A percentile compares a stretch with the other conserved stretches of the same genome.
Conservation (phyloP, 2,113 vertebrate genomes). For the Ciconia boyciana region DNA sequence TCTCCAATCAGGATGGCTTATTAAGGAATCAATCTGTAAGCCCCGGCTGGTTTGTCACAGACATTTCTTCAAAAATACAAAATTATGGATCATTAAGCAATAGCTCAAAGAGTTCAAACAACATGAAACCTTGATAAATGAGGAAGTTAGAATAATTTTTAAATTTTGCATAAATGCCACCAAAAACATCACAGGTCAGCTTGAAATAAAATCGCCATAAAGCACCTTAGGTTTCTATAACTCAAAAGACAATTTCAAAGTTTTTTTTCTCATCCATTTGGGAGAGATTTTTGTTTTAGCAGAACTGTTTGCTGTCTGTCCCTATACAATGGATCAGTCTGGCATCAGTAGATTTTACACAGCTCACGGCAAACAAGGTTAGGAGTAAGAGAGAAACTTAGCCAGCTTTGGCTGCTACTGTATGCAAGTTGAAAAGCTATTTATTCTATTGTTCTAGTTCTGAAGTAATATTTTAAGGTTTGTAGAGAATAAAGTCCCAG, state of each 20-base stretch:
- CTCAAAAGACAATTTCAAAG: conserved; percentile 33
- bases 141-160: conserved; percentile 28
- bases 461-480: conserved; percentile 25
- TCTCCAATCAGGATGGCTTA: neutral
- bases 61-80: conserved; percentile 38
- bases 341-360: neutral
- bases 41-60: neutral
- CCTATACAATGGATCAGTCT: conserved; percentile 5
- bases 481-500: conserved; percentile 17
- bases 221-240: conserved; percentile 15
- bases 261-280: neutral
- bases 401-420: neutral
- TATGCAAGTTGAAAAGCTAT: neutral
- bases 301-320: neutral
- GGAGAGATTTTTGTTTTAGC: neutral
- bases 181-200: neutral
- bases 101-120: neutral
- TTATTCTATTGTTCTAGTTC: neutral
- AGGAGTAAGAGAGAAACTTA: conserved; percentile 7
- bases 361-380: neutral
- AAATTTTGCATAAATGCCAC: conserved; percentile 18
- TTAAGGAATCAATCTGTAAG: neutral
- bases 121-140: conserved; percentile 39
- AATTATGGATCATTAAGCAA: conserved; percentile 20
- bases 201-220: conserved; percentile 47